Conservation (phyloP, 2,113 vertebrate genomes). For the Xenopus borealis region DNA sequence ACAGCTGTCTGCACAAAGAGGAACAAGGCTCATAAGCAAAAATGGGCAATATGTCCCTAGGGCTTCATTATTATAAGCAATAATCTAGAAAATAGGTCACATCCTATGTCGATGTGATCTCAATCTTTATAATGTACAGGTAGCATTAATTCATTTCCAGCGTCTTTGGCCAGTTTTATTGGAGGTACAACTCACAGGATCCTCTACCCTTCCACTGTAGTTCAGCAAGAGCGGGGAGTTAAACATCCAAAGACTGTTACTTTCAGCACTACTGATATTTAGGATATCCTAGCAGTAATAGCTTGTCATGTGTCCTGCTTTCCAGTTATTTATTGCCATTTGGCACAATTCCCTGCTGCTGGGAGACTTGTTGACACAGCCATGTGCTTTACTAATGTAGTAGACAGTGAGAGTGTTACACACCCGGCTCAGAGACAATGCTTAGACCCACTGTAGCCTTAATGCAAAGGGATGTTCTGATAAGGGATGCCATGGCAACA, state of each 20-base stretch:
- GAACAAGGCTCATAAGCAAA: constrained; percentile 1
- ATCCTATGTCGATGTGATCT: no score
- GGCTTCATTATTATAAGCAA: constrained; percentile 11
- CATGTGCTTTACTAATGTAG: constrained; percentile 38
- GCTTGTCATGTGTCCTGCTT: constrained; percentile 18
- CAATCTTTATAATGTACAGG: no score
- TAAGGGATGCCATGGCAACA: constrained; percentile 42
- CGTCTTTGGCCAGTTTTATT: no score
- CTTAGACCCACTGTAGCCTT: constrained; percentile 10
- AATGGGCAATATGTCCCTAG: constrained; percentile 23
- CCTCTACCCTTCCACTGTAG: background rate
- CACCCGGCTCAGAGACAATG: constrained; percentile 38
- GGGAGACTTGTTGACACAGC: constrained; percentile 47
- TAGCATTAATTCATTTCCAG: no score
- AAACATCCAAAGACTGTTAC: background rate
- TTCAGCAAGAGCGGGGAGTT: background rate
- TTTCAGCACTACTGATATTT: background rate
- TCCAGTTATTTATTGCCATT: constrained; percentile 30
- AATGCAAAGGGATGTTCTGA: constrained; percentile 44
- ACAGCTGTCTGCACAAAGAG: constrained; percentile 6
- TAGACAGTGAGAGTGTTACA: constrained; percentile 29
- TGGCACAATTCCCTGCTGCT: constrained; percentile 41
- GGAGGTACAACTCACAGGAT: background rate
- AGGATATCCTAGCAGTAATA: background rate
- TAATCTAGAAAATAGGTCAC: no score